A percentile compares a stretch with the other conserved stretches of the same genome.
Conservation (phyloP, 2,888 invertebrate species). For the Cantharis flavilabris region DNA sequence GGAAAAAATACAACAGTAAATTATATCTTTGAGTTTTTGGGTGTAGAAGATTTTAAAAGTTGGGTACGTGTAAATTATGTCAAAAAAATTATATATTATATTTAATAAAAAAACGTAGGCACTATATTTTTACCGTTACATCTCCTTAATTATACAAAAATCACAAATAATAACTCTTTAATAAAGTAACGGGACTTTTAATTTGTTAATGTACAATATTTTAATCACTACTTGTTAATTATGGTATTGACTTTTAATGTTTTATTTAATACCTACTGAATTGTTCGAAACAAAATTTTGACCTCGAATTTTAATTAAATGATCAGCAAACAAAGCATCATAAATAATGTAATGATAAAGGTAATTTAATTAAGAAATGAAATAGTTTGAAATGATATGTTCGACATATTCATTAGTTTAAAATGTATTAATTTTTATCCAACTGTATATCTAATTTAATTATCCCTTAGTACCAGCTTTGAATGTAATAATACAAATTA, state of each 20-base stretch:
- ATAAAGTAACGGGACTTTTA: background rate
- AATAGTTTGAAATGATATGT: constrained; percentile 34
- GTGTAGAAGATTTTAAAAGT: background rate
- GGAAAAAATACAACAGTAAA: background rate
- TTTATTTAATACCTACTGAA: constrained; percentile 6
- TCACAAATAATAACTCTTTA: background rate
- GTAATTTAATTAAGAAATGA: constrained; percentile 41
- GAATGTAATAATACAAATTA: background rate
- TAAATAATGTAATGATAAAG: constrained; percentile 27
- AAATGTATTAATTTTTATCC: constrained; percentile 28
- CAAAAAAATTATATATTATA: background rate
- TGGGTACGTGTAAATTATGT: background rate
- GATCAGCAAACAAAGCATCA: constrained; percentile 25
- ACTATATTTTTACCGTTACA: background rate
- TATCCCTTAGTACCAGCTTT: constrained; percentile 15
- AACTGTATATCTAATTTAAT: constrained; percentile 33
- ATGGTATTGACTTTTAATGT: constrained; percentile 20
- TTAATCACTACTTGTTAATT: constrained; percentile 8
- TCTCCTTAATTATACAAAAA: background rate
- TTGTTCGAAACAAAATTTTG: constrained; percentile 5
- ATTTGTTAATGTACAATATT: background rate
- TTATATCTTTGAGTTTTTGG: background rate
- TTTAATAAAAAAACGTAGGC: background rate
- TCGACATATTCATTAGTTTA: constrained; percentile 41
- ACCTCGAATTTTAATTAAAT: constrained; percentile 33